Evolutionary conservation across 2,888 invertebrate genomes (phyloP), one percentile per base, ranked within the genome.

Genomic region (Athrips mouffetella): DNA sequence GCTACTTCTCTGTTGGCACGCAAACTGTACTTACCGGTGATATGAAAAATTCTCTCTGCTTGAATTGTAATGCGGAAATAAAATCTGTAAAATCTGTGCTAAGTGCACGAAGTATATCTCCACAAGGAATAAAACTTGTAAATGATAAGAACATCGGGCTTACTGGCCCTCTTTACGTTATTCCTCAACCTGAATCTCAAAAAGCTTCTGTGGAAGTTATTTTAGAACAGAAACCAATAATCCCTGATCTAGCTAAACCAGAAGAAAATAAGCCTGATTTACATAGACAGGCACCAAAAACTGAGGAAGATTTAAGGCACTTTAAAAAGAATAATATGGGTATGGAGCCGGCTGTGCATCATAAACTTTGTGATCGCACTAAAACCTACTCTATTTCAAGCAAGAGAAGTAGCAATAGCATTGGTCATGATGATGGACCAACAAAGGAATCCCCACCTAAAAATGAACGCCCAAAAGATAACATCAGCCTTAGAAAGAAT

Each of bases 61-160:
- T 91, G 49, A 90, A 90, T 55, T 93, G 93, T 62, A 92, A 92
- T 65, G 84, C 90, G 45, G 91, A 91, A 64, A 70, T 85, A 1
- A 87, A 81, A 53, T 82, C 89, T 5, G 49, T 76, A 29, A 73
- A 80, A 58, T 88, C 86, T 1, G 82, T 79, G 45, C 54, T 85
- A 50, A 89, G 84, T 57, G 70, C 81, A 45, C 76, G 82, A 63
- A 87, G 86, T 57, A 63, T 60, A 27, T 84, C 84, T 3, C 86
- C 79, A 41, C 83, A 75, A 56, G 76, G 61, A 10, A 63, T 82
- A n/a, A 78, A 76, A 58, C 58, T 80, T 21, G 59, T 77, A 5
- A 83, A 78, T 57, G 82, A 85, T 30, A 80, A 77, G 64, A 67
- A 69, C 10, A 67, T 67, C 52, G 62, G 57, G 16, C 54, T 73